Evolutionary conservation across 2,113 vertebrate species (phyloP).

Genomic region (Rhizomys pruinosus): DNA sequence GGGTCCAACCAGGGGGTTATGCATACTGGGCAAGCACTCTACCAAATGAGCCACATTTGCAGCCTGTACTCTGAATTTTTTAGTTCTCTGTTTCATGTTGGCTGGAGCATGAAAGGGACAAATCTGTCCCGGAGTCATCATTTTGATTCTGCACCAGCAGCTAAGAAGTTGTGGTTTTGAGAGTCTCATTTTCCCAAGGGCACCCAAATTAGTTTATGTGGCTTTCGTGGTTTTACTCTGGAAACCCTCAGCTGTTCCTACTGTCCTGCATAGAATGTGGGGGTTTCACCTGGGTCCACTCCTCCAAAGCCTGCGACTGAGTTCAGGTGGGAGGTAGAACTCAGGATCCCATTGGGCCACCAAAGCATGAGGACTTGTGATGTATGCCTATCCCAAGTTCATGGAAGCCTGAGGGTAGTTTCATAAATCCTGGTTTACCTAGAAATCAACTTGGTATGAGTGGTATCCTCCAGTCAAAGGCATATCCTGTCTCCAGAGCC

Average conservation of each 20-base stretch:
- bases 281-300: background rate
- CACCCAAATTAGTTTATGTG: background rate
- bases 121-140: background rate
- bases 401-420: accelerated
- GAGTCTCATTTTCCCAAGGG: background rate
- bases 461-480: background rate
- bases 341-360: background rate
- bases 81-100: background rate
- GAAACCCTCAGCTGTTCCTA: background rate
- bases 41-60: background rate
- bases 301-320: background rate
- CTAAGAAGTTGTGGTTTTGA: background rate
- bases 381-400: background rate
- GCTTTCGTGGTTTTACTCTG: background rate
- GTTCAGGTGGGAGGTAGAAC: background rate
- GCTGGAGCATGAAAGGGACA: background rate
- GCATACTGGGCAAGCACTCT: background rate
- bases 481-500: background rate
- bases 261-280: background rate
- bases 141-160: background rate
- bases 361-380: background rate
- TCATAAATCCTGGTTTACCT: background rate
- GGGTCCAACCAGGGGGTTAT: background rate
- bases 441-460: background rate
- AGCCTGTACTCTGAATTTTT: background rate